Evolutionary conservation across 2,113 vertebrate species (phyloP).

Genomic region (Thryonomys swinderianus): DNA sequence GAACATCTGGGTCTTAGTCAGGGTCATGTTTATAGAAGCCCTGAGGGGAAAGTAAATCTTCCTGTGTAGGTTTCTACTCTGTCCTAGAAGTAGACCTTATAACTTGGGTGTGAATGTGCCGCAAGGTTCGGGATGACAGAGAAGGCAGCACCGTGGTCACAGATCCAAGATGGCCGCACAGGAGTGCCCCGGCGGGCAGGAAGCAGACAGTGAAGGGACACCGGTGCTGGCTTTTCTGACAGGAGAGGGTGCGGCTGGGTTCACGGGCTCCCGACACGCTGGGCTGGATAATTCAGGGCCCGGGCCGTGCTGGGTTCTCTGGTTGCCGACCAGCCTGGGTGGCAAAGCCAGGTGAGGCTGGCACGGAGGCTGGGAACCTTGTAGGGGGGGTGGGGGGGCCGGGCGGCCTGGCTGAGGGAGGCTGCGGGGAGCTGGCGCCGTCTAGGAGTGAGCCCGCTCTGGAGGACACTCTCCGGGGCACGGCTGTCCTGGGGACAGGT

Average conservation of each 20-base stretch:
- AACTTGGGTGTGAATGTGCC: background rate
- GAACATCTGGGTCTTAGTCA: background rate
- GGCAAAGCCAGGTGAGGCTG: too few relatives aligned
- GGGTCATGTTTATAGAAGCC: background rate
- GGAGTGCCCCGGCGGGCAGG: too few relatives aligned
- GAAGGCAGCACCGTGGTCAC: fast-evolving
- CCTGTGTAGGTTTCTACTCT: background rate
- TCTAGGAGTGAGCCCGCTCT: background rate
- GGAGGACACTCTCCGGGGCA: background rate
- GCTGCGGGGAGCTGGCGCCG: fast-evolving
- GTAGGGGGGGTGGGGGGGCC: too few relatives aligned
- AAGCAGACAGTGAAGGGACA: too few relatives aligned
- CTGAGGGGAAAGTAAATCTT: background rate
- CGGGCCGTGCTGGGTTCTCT: fast-evolving
- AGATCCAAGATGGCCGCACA: background rate
- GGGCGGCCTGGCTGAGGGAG: fast-evolving
- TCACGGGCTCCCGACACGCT: too few relatives aligned
- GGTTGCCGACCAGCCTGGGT: background rate
- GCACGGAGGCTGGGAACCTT: background rate
- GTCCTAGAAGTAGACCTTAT: too few relatives aligned
- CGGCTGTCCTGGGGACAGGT: background rate
- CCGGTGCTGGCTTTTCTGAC: background rate
- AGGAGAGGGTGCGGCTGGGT: background rate
- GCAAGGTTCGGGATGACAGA: background rate
- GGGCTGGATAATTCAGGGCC: background rate